Evolutionary conservation across 1,140 invertebrate species (phyloP), one percentile per base, ranked within the genome.

Genomic region (Drosophila simulans): DNA sequence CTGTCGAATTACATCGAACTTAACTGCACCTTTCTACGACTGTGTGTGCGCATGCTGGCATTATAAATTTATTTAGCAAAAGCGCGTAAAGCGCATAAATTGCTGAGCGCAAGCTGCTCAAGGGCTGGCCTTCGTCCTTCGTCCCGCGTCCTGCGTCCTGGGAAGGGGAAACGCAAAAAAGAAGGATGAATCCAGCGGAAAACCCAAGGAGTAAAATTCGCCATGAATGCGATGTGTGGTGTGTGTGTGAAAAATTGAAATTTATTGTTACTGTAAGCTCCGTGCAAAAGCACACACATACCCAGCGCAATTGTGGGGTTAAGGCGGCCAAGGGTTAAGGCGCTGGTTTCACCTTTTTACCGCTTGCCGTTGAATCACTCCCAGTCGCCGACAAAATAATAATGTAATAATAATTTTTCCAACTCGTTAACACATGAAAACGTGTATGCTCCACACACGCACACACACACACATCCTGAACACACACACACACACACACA

Each of bases 371-470:
- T 43, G 71, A 80, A 80, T 88, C 78, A 71, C 80, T 77, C 48
- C 48, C 81, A 68, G 72, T 77, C 48, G 71, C 65, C 88, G 80
- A 80, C 73, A 89, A 84, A 84, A 89, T 89, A 89, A 89, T 89
- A 89, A 89, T 75, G 84, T 84, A 89, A 89, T 90, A 89, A 89
- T 89, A 84, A 80, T 90, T 84, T 90, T 89, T 84, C 85, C 84
- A 88, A 89, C 84, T 89, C 84, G 84, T 88, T 88, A 88, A 80
- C 84, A 85, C 82, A 74, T 52, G 69, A 75, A 51, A 86, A 81
- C 77, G 79, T 78, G 68, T 71, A 52, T 39, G 22, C 20, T 42
- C 13, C 59, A 37, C 65, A 52, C 55, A 35, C 49, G n/a, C 31
- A 12, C 48, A 34, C 39, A 25, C 34, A 42, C n/a, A n/a, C 52